A percentile compares a stretch with the other conserved stretches of the same genome.
Evolutionary conservation across 2,797 vertebrate species (phyloP).

Genomic region (Pogoniulus pusillus): DNA sequence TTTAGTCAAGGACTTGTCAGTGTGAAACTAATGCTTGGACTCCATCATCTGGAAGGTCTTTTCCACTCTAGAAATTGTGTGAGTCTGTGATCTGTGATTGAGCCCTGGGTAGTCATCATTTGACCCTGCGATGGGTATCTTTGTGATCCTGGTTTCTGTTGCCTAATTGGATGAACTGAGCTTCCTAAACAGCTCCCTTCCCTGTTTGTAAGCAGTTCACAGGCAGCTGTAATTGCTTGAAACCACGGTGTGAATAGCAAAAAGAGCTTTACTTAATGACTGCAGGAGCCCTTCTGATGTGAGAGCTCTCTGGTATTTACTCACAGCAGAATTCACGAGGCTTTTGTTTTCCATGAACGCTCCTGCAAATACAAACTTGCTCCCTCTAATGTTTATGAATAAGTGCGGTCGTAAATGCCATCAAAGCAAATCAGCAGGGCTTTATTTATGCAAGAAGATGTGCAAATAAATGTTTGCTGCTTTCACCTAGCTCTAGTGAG

Average conservation of each 20-base stretch:
- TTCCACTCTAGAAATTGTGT: too few relatives aligned
- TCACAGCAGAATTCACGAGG: conserved; percentile 57
- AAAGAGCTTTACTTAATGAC: conserved; percentile 62
- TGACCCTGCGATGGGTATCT: neutral
- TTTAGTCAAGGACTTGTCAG: too few relatives aligned
- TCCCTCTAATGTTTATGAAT: conserved; percentile 66
- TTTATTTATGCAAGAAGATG: conserved; percentile 67
- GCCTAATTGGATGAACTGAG: conserved; percentile 36
- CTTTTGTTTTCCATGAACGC: conserved; percentile 56
- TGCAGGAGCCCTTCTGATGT: conserved; percentile 27
- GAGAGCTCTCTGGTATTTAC: conserved; percentile 59
- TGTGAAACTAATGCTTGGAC: too few relatives aligned
- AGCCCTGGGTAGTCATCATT: neutral
- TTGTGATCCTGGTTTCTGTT: neutral
- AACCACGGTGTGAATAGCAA: conserved; percentile 46
- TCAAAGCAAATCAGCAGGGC: conserved; percentile 65
- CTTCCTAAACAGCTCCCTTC: conserved; percentile 34
- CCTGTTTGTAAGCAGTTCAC: conserved; percentile 59
- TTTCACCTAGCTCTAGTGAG: conserved; percentile 33
- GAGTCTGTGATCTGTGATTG: too few relatives aligned
- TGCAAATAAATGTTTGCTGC: conserved; percentile 62
- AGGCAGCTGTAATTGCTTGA: conserved; percentile 58
- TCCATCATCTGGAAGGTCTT: too few relatives aligned
- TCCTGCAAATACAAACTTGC: conserved; percentile 69
- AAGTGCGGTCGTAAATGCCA: conserved; percentile 64